Evolutionary conservation across 2,113 vertebrate species (phyloP), one percentile per base, ranked within the genome.

Genomic region (Scatophagus argus): DNA sequence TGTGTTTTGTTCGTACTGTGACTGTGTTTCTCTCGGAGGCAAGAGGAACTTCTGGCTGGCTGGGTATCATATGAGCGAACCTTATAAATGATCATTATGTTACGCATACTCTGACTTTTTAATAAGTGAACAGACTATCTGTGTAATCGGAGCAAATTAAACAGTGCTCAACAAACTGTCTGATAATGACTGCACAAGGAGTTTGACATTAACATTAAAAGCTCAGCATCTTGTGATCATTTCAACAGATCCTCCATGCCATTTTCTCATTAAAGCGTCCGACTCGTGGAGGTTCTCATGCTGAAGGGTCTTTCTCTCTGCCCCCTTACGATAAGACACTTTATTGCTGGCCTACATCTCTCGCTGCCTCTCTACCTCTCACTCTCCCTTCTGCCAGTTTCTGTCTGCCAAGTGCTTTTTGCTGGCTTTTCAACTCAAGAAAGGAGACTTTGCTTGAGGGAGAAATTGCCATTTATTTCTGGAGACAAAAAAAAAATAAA

Each of bases 401-500:
- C 52, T 85, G 55, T 83, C 75, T 81, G 66, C 82, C 74, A 80
- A 87, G 64, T 78, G 81, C 71, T 85, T 92, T 85, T 76, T 86
- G 32, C 64, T 87, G 87, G 83, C 88, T 90, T 91, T 91, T 90
- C 88, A 88, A 79, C 86, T 74, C 55, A 66, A 85, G 73, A 89
- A 88, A 80, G 72, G 68, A 86, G 76, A 77, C 61, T 83, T 86
- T 81, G 91, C 93, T 94, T 59, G 47, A 82, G 93, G 93, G 91
- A 46, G 56, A 92, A 86, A 88, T 87, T 90, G 85, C 88, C 90
- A 93, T 93, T 94, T 91, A 90, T 88, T 88, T 89, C 41, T 23
- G 5, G 78, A 89, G 81, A 88, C 78, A 86, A 86, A 90, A 88
- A 79, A 80, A 78, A n/a, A n/a, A n/a, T n/a, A n/a, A n/a, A n/a